Conservation (phyloP, 2,113 vertebrate species). For the Marmota monax region DNA sequence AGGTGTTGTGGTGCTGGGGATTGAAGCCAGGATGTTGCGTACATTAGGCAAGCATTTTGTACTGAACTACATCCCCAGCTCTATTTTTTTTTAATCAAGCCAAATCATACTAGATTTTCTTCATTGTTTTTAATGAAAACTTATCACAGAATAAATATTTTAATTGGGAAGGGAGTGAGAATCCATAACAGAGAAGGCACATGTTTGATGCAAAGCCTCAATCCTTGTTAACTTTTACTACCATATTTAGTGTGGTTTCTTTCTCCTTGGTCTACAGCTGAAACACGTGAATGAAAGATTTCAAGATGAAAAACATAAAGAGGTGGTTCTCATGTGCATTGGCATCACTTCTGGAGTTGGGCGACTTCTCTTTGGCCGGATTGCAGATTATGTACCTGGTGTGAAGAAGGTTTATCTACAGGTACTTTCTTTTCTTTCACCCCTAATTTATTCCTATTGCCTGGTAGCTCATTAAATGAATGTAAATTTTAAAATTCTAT, state of each 20-base stretch:
- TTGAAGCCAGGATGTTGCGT: not conserved
- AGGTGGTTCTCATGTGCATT: slow-evolving; percentile 95
- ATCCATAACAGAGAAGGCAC: not conserved
- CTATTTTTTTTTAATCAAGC: not conserved
- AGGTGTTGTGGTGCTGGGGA: not conserved
- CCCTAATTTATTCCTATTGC: not conserved
- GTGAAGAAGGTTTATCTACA: slow-evolving; percentile 97
- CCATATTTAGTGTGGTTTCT: not conserved
- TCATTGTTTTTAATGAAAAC: slow-evolving; percentile 32
- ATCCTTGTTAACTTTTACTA: not conserved
- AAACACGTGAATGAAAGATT: slow-evolving; percentile 94
- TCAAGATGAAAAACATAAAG: slow-evolving; percentile 87
- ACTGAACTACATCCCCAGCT: not conserved
- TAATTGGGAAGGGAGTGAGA: not conserved
- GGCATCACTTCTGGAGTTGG: slow-evolving; percentile 96
- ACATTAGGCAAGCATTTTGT: not conserved
- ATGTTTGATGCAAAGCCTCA: not conserved
- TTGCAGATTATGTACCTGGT: slow-evolving; percentile 95
- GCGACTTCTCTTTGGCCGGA: slow-evolving; percentile 94
- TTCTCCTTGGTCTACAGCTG: slow-evolving; percentile 89
- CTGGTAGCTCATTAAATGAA: not conserved
- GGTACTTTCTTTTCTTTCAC: slow-evolving; percentile 85
- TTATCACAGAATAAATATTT: not conserved
- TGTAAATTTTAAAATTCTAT: not conserved
- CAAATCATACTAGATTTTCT: slow-evolving; percentile 19